Percentiles rank a stretch among this genome's conserved stretches.
Conservation (phyloP, 2,888 invertebrate genomes). For the Galerucella nymphaeae region DNA sequence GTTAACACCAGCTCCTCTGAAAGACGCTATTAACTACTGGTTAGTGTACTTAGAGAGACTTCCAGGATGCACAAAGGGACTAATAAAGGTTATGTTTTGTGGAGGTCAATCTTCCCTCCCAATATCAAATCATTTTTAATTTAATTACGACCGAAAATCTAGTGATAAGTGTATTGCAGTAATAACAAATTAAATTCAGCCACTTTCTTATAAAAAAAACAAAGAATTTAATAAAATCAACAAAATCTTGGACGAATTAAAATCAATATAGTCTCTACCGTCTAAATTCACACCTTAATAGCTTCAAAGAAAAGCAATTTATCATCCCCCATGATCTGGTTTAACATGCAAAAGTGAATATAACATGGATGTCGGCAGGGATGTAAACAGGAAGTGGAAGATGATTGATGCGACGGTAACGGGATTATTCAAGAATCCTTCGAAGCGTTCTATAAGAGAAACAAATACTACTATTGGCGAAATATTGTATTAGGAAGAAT, state of each 20-base stretch:
- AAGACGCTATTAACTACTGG: too few species aligned
- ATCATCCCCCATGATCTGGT: constrained; percentile 42
- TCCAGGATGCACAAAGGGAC: too few species aligned
- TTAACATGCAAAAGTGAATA: constrained; percentile 46
- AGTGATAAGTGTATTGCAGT: too few species aligned
- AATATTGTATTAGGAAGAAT: neutral
- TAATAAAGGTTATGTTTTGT: too few species aligned
- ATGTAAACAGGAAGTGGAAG: constrained; percentile 56
- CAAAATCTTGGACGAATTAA: too few species aligned
- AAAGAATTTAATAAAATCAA: neutral
- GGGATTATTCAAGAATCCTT: constrained; percentile 18
- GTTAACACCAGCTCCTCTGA: too few species aligned
- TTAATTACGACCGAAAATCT: too few species aligned
- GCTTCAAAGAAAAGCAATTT: constrained; percentile 25
- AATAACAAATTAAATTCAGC: too few species aligned
- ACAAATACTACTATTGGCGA: neutral
- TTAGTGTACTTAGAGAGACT: too few species aligned
- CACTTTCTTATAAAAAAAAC: neutral
- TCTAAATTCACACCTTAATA: neutral
- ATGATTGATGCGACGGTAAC: constrained; percentile 53
- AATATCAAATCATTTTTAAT: too few species aligned
- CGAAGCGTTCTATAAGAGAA: neutral
- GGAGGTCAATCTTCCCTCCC: too few species aligned
- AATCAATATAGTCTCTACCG: neutral
- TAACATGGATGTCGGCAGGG: constrained; percentile 7